A percentile compares a stretch with the other conserved stretches of the same genome.
Conservation (phyloP, 1,140 invertebrate genomes). For the Pogonus chalceus region DNA sequence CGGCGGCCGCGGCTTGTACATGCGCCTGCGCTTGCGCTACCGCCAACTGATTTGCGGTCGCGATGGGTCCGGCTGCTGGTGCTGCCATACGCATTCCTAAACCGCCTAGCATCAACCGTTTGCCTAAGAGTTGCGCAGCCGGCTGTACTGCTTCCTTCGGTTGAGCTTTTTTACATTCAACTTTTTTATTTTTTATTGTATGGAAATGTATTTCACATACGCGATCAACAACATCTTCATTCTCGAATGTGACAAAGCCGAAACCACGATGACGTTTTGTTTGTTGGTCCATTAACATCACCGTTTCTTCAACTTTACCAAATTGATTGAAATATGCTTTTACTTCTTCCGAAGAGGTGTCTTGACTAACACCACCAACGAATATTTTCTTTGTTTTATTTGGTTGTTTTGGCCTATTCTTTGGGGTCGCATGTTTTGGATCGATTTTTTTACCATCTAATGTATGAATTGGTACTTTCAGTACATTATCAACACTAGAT, state of each 20-base stretch:
- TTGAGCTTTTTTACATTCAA: conserved; percentile 87
- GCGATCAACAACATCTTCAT: conserved; percentile 80
- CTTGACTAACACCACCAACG: conserved; percentile 83
- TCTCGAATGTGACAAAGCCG: conserved; percentile 87
- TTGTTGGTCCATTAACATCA: conserved; percentile 92
- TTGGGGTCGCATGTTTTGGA: conserved; percentile 85
- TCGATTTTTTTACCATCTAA: conserved; percentile 92
- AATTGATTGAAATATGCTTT: conserved; percentile 87
- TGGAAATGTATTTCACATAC: conserved; percentile 87
- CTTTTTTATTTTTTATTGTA: conserved; percentile 88
- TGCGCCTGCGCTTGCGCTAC: conserved; percentile 49
- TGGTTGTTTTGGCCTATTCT: conserved; percentile 73
- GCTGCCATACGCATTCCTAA: conserved; percentile 53
- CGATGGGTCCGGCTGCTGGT: conserved; percentile 41
- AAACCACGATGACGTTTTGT: conserved; percentile 84
- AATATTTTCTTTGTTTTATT: conserved; percentile 89
- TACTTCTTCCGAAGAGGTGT: conserved; percentile 83
- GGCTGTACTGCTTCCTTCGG: conserved; percentile 80
- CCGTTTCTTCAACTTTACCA: conserved; percentile 83
- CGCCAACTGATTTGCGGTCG: conserved; percentile 48
- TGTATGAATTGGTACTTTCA: conserved; percentile 81
- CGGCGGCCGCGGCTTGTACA: conserved; percentile 36
- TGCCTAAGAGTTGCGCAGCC: conserved; percentile 56
- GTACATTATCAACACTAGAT: conserved; percentile 78
- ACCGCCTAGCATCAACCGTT: conserved; percentile 58